Evolutionary conservation across 2,888 invertebrate genomes (phyloP), one percentile per base, ranked within the genome.

Genomic region (Drosophila emarginata): DNA sequence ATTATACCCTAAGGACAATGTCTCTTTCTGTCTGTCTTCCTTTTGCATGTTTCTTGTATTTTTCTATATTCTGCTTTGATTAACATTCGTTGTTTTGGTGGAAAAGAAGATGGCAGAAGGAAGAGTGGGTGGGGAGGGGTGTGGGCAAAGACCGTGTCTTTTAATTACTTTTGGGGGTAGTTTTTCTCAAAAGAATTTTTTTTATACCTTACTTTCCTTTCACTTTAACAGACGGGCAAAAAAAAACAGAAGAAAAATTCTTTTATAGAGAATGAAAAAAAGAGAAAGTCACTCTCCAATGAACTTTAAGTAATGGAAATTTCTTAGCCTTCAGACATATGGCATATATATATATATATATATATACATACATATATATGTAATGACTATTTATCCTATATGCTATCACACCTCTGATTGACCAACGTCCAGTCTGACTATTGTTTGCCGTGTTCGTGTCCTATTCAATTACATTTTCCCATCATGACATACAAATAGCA

Each of bases 91-190:
- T 66, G 18, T 18, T 18, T 45, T 32, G 32, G 32, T 14, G 11
- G 45, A 11, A 4, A 12, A 45, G 45, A 21, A 4, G 40, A 18
- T 18, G 15, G 4, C 3, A n/a, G 37, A 37, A n/a, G n/a, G 32
- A 32, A 4, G 32, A 32, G 37, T 37, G 37, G n/a, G 12, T 37
- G 15, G 11, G 11, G 40, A 9, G 40, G 40, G 40, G 62, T 65
- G 66, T 21, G 11, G 45, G 21, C 87, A 72, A 68, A 62, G 64
- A 75, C 77, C 68, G 68, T 80, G 75, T 65, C 45, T 82, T 88
- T 85, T 85, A 85, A 85, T 85, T 85, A 88, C 85, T 85, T 85
- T 88, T 88, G 78, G 79, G 85, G 85, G 85, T 88, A 84, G 85
- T 88, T 85, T 81, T 62, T 40, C 77, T 60, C 40, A 39, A 60